Conservation (phyloP, 2,888 invertebrate species). For the Campopleginae sp. region DNA sequence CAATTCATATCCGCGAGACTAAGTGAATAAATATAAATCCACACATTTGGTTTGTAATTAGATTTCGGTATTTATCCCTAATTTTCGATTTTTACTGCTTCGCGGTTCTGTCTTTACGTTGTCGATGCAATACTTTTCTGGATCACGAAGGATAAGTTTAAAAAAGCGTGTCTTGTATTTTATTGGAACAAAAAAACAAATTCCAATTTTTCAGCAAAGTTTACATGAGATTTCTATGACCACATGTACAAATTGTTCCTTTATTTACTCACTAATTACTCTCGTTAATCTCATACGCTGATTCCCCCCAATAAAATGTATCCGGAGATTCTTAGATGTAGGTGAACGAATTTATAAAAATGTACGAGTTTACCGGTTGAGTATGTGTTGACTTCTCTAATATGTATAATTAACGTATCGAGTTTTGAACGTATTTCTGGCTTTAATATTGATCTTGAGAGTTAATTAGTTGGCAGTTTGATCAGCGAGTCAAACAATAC, state of each 20-base stretch:
- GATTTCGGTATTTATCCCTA: background rate
- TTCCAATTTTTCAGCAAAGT: background rate
- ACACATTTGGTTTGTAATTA: background rate
- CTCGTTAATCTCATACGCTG: background rate
- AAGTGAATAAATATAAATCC: background rate
- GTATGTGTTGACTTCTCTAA: conserved; percentile 7
- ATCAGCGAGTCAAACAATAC: conserved; percentile 30
- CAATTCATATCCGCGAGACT: background rate
- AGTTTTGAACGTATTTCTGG: background rate
- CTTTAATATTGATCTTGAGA: conserved; percentile 20
- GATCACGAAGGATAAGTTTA: background rate
- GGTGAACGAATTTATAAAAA: background rate
- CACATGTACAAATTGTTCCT: no score
- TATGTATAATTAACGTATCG: background rate
- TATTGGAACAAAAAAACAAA: background rate
- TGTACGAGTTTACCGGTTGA: background rate
- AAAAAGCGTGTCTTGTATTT: background rate
- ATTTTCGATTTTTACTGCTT: background rate
- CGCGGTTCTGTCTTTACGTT: background rate
- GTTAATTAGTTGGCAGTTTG: conserved; percentile 49
- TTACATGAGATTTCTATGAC: background rate
- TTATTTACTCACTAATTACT: background rate
- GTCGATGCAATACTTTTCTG: background rate
- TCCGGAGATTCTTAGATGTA: background rate
- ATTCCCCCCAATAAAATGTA: background rate